Base-by-base conservation (phyloP, 2,888 invertebrate species). In the Balanococcus diminutus region DNA sequence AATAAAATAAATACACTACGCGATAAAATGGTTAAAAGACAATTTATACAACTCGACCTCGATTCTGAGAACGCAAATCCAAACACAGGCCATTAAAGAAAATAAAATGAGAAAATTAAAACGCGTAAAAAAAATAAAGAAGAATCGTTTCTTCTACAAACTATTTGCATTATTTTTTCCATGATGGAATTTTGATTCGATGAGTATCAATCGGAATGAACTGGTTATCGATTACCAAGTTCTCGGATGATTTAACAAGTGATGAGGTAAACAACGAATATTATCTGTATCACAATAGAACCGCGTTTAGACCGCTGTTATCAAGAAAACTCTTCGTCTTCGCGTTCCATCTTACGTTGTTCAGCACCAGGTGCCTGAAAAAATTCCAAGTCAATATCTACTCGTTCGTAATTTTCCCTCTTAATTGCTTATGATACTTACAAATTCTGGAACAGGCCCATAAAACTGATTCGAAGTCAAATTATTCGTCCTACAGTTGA, bases 1-100 rank as follows among this genome's bases (percentile, higher is more conserved):
- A 79, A 75, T 79, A 79, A 72, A 79, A 72, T 72, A 72, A 72
- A 79, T 79, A 36, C 22, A 8, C 75, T 79, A 79, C 75, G 36
- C 25, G 9, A 79, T 67, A 79, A 79, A 79, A 79, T 36, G 75
- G 75, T 79, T 79, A 79, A 79, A 79, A 79, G n/a, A 36, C 36
- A n/a, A 19, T 79, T 79, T 79, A 32, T 36, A 79, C 75, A 79
- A 79, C 2, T 79, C 28, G 9, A 36, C 19, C 2, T 79, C 28
- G 9, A 36, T 9, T 75, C n/a, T 6, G 28, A 75, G 22, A 4
- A 32, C n/a, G 4, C 28, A 6, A 79, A 36, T 36, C 56, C 56
- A 22, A n/a, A n/a, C 11, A 56, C 2, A 22, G 6, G 22, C 56
- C 75, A 32, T 32, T 36, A 79, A 36, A 28, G 19, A 36, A 19